Evolutionary conservation across 2,113 vertebrate genomes (phyloP).

Genomic region (Corythoichthys intestinalis): DNA sequence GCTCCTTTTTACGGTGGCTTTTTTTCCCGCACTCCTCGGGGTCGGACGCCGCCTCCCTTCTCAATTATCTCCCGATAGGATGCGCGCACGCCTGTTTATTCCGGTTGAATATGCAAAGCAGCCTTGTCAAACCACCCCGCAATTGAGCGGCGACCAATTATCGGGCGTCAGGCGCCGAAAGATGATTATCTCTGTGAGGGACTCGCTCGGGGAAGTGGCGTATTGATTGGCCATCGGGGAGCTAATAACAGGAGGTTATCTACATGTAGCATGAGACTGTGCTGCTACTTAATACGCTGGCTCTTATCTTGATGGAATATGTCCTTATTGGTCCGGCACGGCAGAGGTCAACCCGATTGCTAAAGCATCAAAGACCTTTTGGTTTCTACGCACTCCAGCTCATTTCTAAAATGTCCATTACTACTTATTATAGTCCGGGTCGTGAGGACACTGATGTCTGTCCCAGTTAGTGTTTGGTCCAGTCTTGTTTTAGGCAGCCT

Average conservation of each 20-base stretch:
- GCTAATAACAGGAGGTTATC: slow-evolving; percentile 82
- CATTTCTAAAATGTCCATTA: too few species aligned
- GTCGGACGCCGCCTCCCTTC: slow-evolving; percentile 49
- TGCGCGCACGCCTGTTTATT: slow-evolving; percentile 55
- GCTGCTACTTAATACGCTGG: slow-evolving; percentile 60
- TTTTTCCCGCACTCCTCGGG: slow-evolving; percentile 40
- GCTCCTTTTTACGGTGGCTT: slow-evolving; percentile 47
- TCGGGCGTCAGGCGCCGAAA: slow-evolving; percentile 64
- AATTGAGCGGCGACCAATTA: slow-evolving; percentile 78
- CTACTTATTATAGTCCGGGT: not conserved
- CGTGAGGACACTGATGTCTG: not conserved
- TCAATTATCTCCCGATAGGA: slow-evolving; percentile 66
- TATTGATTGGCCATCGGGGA: slow-evolving; percentile 80
- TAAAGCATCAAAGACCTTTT: slow-evolving; percentile 26
- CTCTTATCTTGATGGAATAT: slow-evolving; percentile 72
- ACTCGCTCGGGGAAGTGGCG: slow-evolving; percentile 72
- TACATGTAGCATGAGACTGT: slow-evolving; percentile 74
- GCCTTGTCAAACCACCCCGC: slow-evolving; percentile 66
- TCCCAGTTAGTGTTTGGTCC: not conserved
- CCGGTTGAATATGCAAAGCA: slow-evolving; percentile 73
- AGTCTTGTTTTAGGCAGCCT: too few species aligned
- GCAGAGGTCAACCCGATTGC: slow-evolving; percentile 59
- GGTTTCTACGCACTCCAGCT: slow-evolving; percentile 6
- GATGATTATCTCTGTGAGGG: slow-evolving; percentile 76
- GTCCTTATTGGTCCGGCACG: slow-evolving; percentile 49